phyloP scores from a whole-genome alignment of 2,888 invertebrate species.

The Spicauda simplicius region DNA sequence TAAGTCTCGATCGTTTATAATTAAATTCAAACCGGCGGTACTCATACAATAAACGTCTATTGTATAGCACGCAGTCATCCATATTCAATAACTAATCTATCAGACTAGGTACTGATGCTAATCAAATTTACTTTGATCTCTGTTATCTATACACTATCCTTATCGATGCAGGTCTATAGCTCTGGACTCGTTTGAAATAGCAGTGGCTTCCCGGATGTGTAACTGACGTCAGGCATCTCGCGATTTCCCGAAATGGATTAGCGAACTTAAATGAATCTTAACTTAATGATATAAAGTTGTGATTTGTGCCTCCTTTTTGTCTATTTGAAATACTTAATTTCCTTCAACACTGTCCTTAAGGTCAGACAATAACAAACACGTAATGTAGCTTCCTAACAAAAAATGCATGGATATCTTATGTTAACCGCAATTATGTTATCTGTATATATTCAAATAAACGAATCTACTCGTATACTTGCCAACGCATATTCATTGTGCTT shows the following conservation, averaged over 20 bases:
- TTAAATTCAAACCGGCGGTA: neutral
- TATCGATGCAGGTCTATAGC: conserved; percentile 32
- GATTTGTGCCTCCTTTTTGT: conserved; percentile 42
- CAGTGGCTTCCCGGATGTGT: conserved; percentile 79
- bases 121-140: conserved; percentile 26
- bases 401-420: neutral
- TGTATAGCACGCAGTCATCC: conserved; percentile 18
- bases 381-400: conserved; percentile 3
- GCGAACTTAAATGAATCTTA: conserved; percentile 55
- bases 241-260: conserved; percentile 59
- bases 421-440: neutral
- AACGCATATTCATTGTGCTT: neutral
- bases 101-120: conserved; percentile 11
- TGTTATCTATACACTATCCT: conserved; percentile 15
- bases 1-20: neutral
- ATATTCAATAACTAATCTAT: conserved; percentile 30
- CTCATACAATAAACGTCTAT: conserved; percentile 2
- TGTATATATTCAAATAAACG: neutral
- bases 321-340: conserved; percentile 16
- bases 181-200: conserved; percentile 63
- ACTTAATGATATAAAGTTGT: conserved; percentile 47
- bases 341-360: conserved; percentile 7
- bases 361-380: conserved; percentile 8
- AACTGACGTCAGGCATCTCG: conserved; percentile 75
- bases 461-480: neutral